Evolutionary conservation across 53 echinoderm and acorn worm species (phyloP), one percentile per base, ranked within the genome.

Genomic region (Apostichopus leukothele): DNA sequence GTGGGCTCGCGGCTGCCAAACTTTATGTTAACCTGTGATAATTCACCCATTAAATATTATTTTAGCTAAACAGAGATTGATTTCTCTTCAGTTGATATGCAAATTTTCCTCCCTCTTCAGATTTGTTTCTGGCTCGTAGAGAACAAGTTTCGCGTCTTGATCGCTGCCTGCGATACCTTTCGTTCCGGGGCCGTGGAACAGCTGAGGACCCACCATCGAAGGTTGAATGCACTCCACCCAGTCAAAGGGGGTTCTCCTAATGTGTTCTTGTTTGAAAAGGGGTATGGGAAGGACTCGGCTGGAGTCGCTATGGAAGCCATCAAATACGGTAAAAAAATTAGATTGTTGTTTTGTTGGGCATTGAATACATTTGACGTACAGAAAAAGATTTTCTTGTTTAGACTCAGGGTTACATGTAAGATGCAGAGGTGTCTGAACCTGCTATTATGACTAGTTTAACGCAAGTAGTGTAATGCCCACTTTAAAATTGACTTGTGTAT

Each of bases 61-160:
- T 39, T 0, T 39, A 39, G 3, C 39, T 39, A 39, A 39, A 39
- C 39, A 39, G 39, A 39, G 39, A 39, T 39, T 3, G 0, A 39
- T 39, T 39, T 39, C 39, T 5, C 71, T 71, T 18, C 71, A 71
- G 20, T 71, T 71, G n/a, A 84, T 61, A 1, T n/a, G 8, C 9
- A 25, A 20, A 61, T 7, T 26, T n/a, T 22, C 21, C 50, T 9
- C 60, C 68, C 20, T 26, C 23, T 53, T 23, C 86, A 99, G 99
- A 99, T 99, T 53, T 99, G 99, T 89, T 99, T 99, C 89, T 99
- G 99, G 99, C 83, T 99, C 83, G 89, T 96, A 16, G 99, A 99
- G 92, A 99, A 99, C 74, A 94, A 94, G 21, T 99, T 99, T 84
- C 93, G 90, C 18, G 99, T 99, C 4, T 74, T 99, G 91, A 95